These are phyloP conservation scores for Trypoxylus dichotomus DNA, from an alignment of 1,140 invertebrate genomes.

Conservation along the genomic window DNA sequence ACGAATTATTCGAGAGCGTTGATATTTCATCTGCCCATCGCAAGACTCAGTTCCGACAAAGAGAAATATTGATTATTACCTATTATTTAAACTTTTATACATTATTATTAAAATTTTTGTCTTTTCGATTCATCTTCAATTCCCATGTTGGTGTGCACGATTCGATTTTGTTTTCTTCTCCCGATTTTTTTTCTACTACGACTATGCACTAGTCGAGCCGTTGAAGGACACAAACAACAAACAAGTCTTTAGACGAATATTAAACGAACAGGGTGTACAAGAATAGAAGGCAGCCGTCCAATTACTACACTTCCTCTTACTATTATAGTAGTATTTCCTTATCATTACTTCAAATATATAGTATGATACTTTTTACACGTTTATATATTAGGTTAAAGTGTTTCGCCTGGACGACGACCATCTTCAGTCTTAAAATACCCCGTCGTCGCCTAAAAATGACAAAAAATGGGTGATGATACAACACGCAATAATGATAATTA, in stretches of 20 bases:
- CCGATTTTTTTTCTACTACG: not conserved
- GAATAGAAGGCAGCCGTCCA: slow-evolving; percentile 24
- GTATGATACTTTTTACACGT: slow-evolving; percentile 28
- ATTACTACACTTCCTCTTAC: not conserved
- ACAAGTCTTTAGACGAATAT: slow-evolving; percentile 23
- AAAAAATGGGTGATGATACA: slow-evolving; percentile 35
- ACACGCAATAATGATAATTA: slow-evolving; percentile 36
- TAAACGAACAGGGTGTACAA: slow-evolving; percentile 22
- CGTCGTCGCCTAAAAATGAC: slow-evolving; percentile 34
- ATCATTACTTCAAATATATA: slow-evolving; percentile 16
- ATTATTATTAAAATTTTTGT: not conserved
- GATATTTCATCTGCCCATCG: slow-evolving; percentile 5
- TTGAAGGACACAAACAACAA: slow-evolving; percentile 29
- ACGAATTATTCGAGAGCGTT: not conserved
- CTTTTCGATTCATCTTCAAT: not conserved
- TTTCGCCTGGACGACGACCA: slow-evolving; percentile 25
- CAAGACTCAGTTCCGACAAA: not conserved
- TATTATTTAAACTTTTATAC: slow-evolving; percentile 19
- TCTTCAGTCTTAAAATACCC: slow-evolving; percentile 48
- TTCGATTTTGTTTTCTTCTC: not conserved
- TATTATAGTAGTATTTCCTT: not conserved
- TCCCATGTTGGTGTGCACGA: not conserved
- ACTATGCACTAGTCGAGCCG: slow-evolving; percentile 11
- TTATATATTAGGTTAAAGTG: slow-evolving; percentile 29
- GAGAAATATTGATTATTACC: slow-evolving; percentile 11